Conservation (phyloP, 2,888 invertebrate genomes). For the Sinotaia quadrata region DNA sequence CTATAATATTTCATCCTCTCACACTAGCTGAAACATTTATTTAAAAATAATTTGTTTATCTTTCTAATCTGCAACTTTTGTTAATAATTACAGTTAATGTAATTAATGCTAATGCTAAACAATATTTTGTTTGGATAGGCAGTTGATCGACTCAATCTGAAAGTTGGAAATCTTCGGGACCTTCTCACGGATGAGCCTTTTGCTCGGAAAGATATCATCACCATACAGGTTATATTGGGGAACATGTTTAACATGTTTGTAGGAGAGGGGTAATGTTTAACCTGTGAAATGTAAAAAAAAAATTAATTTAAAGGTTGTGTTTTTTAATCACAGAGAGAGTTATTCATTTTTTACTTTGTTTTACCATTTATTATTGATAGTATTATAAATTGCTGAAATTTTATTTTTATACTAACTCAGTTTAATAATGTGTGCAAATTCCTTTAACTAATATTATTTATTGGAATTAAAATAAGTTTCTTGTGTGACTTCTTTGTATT, state of each 20-base stretch:
- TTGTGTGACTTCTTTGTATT: not conserved
- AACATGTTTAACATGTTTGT: not conserved
- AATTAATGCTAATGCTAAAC: not conserved
- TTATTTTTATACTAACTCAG: too few species aligned
- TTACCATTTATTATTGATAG: too few species aligned
- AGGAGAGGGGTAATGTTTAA: not conserved
- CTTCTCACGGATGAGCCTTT: conserved; percentile 92
- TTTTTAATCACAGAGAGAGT: not conserved
- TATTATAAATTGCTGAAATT: too few species aligned
- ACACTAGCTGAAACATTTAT: too few species aligned
- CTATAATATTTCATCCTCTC: too few species aligned
- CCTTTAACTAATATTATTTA: too few species aligned
- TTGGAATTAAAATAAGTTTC: too few species aligned
- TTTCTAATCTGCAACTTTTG: too few species aligned
- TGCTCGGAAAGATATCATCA: conserved; percentile 89
- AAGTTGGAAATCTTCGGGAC: conserved; percentile 92
- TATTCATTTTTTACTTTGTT: not conserved
- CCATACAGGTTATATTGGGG: conserved; percentile 78
- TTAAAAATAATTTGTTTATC: too few species aligned
- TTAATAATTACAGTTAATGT: too few species aligned
- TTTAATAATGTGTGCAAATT: too few species aligned
- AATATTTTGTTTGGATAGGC: conserved; percentile 75
- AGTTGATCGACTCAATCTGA: conserved; percentile 94
- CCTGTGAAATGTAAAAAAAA: not conserved
- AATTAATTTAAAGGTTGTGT: not conserved